These are phyloP conservation scores for Seira musarum DNA, from an alignment of 2,888 invertebrate species.

Conservation along the genomic window DNA sequence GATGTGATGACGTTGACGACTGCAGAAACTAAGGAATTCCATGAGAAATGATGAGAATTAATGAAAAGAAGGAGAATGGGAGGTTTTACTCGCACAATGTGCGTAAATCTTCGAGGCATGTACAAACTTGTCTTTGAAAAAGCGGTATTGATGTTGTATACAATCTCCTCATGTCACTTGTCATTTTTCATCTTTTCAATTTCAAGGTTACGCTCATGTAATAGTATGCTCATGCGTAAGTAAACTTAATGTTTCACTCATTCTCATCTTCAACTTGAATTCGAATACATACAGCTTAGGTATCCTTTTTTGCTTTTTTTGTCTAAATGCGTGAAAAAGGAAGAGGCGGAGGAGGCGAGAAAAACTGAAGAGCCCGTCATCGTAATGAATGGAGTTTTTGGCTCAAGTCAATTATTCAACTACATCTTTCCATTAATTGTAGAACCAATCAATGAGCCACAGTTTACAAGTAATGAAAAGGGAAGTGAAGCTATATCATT, in stretches of 20 bases:
- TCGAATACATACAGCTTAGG: too few species aligned
- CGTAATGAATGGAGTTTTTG: slow-evolving; percentile 51
- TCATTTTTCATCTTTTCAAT: slow-evolving; percentile 44
- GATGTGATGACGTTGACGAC: slow-evolving; percentile 15
- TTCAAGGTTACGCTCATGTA: slow-evolving; percentile 36
- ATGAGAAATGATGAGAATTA: not conserved
- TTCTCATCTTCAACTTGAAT: too few species aligned
- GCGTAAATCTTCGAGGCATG: too few species aligned
- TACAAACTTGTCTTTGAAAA: not conserved
- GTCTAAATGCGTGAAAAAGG: slow-evolving; percentile 48
- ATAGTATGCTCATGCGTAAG: too few species aligned
- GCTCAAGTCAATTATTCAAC: slow-evolving; percentile 51
- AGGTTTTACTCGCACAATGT: too few species aligned
- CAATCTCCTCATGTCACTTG: slow-evolving; percentile 46
- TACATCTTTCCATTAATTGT: too few species aligned
- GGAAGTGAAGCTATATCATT: too few species aligned
- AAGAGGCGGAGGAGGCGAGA: slow-evolving; percentile 51
- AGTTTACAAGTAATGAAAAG: too few species aligned
- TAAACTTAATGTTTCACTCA: too few species aligned
- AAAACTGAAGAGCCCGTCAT: not conserved
- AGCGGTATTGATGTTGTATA: slow-evolving; percentile 20
- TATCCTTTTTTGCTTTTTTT: too few species aligned
- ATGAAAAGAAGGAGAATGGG: too few species aligned
- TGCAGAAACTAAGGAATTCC: slow-evolving; percentile 30
- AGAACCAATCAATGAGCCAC: too few species aligned